Evolutionary conservation across 2,888 invertebrate species (phyloP).

Genomic region (Hypercompe scribonia): DNA sequence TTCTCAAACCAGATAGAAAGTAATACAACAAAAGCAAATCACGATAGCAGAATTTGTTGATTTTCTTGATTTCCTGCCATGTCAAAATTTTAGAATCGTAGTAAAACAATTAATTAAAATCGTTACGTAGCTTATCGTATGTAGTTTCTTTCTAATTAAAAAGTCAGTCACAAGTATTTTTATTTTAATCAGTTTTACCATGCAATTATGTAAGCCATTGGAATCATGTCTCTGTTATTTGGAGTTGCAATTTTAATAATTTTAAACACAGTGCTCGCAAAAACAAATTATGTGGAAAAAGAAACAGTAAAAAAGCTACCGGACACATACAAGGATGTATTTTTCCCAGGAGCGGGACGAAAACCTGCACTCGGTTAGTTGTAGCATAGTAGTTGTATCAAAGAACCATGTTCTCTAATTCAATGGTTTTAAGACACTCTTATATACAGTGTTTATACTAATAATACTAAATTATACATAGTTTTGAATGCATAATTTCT

Average conservation of each 20-base stretch:
- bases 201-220: slow-evolving; percentile 27
- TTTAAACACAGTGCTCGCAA: slow-evolving; percentile 12
- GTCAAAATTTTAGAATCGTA: slow-evolving; percentile 8
- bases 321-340: slow-evolving; percentile 57
- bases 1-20: slow-evolving; percentile 36
- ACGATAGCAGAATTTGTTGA: slow-evolving; percentile 6
- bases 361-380: slow-evolving; percentile 60
- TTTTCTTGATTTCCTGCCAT: slow-evolving; percentile 17
- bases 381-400: neutral
- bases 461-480: neutral
- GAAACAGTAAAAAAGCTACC: slow-evolving; percentile 23
- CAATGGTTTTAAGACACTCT: neutral
- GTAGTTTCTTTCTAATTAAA: slow-evolving; percentile 42
- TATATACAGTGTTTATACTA: neutral
- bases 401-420: neutral
- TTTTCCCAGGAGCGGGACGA: slow-evolving; percentile 48
- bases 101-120: slow-evolving; percentile 33
- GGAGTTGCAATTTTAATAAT: slow-evolving; percentile 26
- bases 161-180: slow-evolving; percentile 31
- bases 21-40: neutral
- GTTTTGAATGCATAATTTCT: neutral
- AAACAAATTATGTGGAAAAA: no score
- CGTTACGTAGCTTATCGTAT: slow-evolving; percentile 34
- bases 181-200: slow-evolving; percentile 23
- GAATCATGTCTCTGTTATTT: slow-evolving; percentile 35